These are phyloP conservation scores for Ceratoteleas bidentatus DNA, from an alignment of 1,140 invertebrate species.

Conservation along the genomic window DNA sequence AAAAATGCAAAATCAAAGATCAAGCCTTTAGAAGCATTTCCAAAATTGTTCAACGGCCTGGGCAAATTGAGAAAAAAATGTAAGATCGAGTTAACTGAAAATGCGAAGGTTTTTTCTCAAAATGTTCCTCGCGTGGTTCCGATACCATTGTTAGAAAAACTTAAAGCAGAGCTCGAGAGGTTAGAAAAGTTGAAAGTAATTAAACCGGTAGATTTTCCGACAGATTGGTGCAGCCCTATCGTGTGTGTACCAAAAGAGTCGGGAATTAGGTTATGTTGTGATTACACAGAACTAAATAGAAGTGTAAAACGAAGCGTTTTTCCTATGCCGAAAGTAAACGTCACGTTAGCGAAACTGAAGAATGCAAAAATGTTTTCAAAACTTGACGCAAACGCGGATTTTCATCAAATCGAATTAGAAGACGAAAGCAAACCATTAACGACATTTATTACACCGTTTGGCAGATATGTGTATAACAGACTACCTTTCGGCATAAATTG, in stretches of 20 bases:
- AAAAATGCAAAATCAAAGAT: constrained; percentile 9
- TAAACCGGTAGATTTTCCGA: constrained; percentile 67
- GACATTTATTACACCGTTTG: constrained; percentile 74
- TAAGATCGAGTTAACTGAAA: neutral
- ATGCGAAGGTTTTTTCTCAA: neutral
- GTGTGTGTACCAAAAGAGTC: constrained; percentile 16
- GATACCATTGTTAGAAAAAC: constrained; percentile 60
- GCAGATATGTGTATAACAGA: constrained; percentile 70
- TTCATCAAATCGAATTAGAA: neutral
- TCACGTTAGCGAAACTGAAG: neutral
- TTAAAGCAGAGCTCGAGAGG: constrained; percentile 30
- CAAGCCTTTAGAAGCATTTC: constrained; percentile 9
- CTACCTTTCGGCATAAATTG: constrained; percentile 74
- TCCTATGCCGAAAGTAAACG: neutral
- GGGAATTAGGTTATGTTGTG: neutral
- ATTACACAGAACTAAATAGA: neutral
- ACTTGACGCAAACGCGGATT: constrained; percentile 1
- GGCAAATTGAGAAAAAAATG: constrained; percentile 14
- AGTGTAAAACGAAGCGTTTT: neutral
- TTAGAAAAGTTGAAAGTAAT: constrained; percentile 64
- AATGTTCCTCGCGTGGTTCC: constrained; percentile 65
- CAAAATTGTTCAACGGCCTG: constrained; percentile 14
- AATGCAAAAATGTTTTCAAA: constrained; percentile 6
- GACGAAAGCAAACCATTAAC: constrained; percentile 51
- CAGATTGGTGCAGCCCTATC: constrained; percentile 43